These are phyloP conservation scores for Polypterus senegalus DNA, from an alignment of 2,113 vertebrate species.

Conservation along the genomic window DNA sequence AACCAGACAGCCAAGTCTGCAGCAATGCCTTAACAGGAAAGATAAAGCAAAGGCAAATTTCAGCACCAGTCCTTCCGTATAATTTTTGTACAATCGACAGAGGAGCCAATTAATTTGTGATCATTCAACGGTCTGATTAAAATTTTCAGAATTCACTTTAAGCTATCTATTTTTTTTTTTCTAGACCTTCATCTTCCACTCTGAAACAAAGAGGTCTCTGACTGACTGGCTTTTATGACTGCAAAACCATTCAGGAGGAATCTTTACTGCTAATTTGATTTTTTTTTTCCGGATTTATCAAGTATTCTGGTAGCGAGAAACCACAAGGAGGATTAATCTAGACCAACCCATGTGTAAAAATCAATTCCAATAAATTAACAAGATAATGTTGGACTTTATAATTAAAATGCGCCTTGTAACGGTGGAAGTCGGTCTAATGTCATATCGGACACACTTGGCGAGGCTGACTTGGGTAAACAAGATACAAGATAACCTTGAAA, in stretches of 20 bases:
- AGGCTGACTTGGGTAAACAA: too few relatives aligned
- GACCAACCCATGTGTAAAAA: not conserved
- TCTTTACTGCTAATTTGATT: not conserved
- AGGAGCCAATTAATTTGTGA: not conserved
- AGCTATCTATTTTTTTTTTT: not conserved
- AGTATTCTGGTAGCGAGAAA: not conserved
- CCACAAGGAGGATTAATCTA: not conserved
- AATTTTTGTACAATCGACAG: not conserved
- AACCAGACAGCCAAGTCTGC: not conserved
- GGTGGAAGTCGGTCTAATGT: too few relatives aligned
- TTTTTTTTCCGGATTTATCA: not conserved
- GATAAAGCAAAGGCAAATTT: not conserved
- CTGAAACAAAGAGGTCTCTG: not conserved
- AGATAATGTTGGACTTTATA: too few relatives aligned
- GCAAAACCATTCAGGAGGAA: not conserved
- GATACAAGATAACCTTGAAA: too few relatives aligned
- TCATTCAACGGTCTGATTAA: slow-evolving; percentile 2
- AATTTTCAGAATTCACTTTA: not conserved
- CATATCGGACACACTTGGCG: too few relatives aligned
- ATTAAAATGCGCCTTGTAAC: too few relatives aligned
- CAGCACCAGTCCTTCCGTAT: not conserved
- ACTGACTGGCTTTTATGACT: not conserved
- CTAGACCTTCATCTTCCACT: not conserved
- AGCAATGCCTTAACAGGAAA: not conserved
- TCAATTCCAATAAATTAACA: not conserved